Conservation (phyloP, 2,113 vertebrate genomes). For the Lichenostomus cassidix region DNA sequence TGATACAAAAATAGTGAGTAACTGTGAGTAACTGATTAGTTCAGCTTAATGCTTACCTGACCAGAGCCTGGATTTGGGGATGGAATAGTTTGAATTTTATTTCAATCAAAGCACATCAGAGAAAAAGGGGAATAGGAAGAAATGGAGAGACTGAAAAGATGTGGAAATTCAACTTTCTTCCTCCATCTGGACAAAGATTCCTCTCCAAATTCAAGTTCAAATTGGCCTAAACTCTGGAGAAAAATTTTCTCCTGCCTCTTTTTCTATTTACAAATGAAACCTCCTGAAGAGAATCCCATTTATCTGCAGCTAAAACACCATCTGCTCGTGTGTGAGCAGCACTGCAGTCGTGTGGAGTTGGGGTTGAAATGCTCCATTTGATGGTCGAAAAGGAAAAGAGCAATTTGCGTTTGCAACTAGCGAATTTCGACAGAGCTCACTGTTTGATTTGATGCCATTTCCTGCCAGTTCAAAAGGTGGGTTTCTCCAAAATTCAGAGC, state of each 20-base stretch:
- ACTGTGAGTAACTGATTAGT: background rate
- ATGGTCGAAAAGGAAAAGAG: slow-evolving; percentile 27
- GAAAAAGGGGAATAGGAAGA: background rate
- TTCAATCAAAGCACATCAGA: background rate
- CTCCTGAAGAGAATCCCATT: background rate
- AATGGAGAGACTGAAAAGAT: background rate
- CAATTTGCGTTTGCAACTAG: background rate
- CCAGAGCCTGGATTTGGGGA: background rate
- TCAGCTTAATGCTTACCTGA: background rate
- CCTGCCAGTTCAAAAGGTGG: background rate
- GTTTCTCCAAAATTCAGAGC: background rate
- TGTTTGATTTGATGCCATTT: background rate
- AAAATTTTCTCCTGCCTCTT: background rate
- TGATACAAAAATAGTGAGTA: background rate
- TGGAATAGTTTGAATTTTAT: background rate
- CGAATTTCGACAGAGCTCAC: background rate
- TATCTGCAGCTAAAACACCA: background rate
- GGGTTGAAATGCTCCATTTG: background rate
- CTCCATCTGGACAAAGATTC: background rate
- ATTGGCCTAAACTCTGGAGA: background rate
- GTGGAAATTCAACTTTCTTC: background rate
- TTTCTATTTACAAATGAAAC: background rate
- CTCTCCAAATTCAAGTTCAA: background rate
- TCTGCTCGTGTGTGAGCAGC: slow-evolving; percentile 1
- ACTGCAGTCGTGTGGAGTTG: background rate